Percentiles rank a stretch among this genome's conserved stretches.
phyloP scores from a whole-genome alignment of 2,113 vertebrate genomes.

The Macquaria ambigua region DNA sequence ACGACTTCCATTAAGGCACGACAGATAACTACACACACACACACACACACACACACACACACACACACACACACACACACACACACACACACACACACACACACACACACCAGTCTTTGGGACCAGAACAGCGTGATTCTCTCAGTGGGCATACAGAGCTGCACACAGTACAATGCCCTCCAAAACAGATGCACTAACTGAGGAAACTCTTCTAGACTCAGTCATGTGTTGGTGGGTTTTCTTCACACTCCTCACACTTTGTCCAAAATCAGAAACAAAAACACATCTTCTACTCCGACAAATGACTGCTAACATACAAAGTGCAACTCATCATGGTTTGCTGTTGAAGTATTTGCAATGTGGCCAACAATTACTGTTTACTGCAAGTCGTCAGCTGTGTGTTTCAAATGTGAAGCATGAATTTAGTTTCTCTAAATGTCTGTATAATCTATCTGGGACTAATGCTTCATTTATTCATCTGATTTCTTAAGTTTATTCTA shows the following conservation, averaged over 20 bases:
- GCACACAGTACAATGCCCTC: slow-evolving; percentile 4
- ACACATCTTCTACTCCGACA: neutral
- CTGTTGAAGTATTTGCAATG: neutral
- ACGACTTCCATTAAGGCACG: slow-evolving; percentile 74
- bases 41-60: slow-evolving; percentile 17
- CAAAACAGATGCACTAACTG: neutral
- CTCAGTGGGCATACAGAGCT: neutral
- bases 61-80: slow-evolving; percentile 42
- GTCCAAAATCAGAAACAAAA: neutral
- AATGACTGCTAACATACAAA: neutral
- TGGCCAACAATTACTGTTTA: neutral
- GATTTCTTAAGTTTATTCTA: neutral
- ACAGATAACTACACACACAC: slow-evolving; percentile 60
- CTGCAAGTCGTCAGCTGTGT: neutral
- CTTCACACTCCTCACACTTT: too few relatives aligned
- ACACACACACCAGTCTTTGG: slow-evolving; percentile 42
- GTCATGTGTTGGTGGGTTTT: neutral
- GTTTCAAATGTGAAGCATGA: neutral
- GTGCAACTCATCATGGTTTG: neutral
- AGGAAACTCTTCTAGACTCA: neutral
- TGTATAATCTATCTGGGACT: neutral
- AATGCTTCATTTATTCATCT: neutral
- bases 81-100: slow-evolving; percentile 42
- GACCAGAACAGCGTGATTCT: slow-evolving; percentile 38
- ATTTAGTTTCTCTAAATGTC: neutral